Evolutionary conservation across 2,797 vertebrate species (phyloP).

Genomic region (Tokudaia tokunoshimensis): DNA sequence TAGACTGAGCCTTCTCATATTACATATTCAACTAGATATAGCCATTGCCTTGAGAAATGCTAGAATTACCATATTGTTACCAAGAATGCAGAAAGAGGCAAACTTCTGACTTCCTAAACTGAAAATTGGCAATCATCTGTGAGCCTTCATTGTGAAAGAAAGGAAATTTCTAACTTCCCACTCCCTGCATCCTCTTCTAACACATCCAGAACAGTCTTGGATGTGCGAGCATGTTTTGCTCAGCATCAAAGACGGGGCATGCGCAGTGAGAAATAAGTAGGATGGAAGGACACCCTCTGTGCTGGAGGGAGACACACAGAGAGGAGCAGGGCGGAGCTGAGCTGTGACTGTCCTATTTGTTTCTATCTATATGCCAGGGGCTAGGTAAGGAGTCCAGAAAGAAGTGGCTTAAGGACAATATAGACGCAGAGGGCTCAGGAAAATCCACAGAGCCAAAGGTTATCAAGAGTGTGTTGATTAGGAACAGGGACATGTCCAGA

Average conservation of each 20-base stretch:
- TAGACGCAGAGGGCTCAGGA: background rate
- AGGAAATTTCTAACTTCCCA: background rate
- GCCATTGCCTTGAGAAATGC: background rate
- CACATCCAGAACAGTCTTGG: background rate
- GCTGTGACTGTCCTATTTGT: background rate
- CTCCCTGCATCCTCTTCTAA: background rate
- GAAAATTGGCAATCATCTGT: background rate
- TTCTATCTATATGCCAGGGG: background rate
- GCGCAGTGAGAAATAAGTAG: background rate
- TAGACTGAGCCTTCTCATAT: background rate
- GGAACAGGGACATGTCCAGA: too few species aligned
- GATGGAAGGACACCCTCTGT: background rate
- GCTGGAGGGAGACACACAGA: background rate
- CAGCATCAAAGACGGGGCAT: background rate
- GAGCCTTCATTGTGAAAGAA: slow-evolving; percentile 6
- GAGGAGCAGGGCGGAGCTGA: background rate
- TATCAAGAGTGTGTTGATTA: background rate
- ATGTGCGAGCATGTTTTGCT: background rate
- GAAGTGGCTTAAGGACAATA: background rate
- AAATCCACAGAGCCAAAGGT: background rate
- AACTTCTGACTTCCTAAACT: background rate
- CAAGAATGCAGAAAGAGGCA: background rate
- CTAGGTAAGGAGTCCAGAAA: background rate
- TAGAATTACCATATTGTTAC: background rate
- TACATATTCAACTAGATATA: background rate